Conservation (phyloP, 2,888 invertebrate species). For the Chrysolina americana region DNA sequence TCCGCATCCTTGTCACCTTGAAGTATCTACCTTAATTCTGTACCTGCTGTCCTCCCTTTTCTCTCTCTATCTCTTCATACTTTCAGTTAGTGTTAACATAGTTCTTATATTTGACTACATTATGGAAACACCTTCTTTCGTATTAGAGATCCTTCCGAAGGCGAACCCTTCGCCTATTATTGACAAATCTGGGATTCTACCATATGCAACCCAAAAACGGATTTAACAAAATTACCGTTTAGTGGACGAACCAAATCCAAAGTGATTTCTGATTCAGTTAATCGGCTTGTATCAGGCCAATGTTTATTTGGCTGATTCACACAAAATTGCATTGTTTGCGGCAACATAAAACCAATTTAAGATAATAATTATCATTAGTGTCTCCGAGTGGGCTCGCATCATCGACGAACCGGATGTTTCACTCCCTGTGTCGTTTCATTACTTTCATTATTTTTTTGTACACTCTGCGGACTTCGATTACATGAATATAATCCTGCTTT, state of each 20-base stretch:
- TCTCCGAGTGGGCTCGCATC: constrained; percentile 24
- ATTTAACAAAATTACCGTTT: constrained; percentile 26
- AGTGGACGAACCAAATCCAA: constrained; percentile 29
- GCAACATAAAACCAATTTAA: constrained; percentile 35
- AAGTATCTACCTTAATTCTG: no score
- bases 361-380: constrained; percentile 37
- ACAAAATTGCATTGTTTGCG: constrained; percentile 36
- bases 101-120: no score
- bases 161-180: no score
- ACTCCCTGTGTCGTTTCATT: constrained; percentile 13
- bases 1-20: no score
- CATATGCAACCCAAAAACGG: not conserved
- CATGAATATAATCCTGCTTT: constrained; percentile 1
- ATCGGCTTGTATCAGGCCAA: constrained; percentile 28
- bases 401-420: constrained; percentile 24
- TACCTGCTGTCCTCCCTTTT: no score
- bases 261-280: constrained; percentile 32
- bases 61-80: no score
- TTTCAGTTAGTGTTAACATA: no score
- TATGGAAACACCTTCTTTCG: no score
- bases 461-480: not conserved
- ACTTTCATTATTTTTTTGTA: constrained; percentile 11
- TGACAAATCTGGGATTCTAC: no score
- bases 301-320: constrained; percentile 35
- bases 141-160: no score